phyloP scores from a whole-genome alignment of 2,888 invertebrate genomes.

The Neoaliturus tenellus region DNA sequence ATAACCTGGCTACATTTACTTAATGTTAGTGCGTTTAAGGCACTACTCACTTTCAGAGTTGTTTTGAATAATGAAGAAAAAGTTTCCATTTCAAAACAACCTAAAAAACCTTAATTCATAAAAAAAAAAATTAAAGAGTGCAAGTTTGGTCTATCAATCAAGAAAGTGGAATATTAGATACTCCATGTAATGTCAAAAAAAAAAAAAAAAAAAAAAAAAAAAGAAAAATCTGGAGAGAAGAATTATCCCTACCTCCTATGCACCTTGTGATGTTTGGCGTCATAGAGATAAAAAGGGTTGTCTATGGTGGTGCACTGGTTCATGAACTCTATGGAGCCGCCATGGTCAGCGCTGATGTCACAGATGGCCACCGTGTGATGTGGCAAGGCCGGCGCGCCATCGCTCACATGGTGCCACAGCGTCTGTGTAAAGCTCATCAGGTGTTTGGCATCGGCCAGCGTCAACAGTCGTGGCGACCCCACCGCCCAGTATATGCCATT shows the following conservation, averaged over 20 bases:
- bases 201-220: no score
- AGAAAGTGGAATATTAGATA: no score
- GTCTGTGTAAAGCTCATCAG: slow-evolving; percentile 91
- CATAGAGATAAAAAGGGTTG: slow-evolving; percentile 99
- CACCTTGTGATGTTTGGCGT: slow-evolving; percentile 98
- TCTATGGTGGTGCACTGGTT: slow-evolving; percentile 99
- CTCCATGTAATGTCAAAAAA: no score
- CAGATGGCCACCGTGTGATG: slow-evolving; percentile 96
- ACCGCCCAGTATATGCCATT: slow-evolving; percentile 99
- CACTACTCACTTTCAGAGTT: no score
- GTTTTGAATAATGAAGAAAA: no score
- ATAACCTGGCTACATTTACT: no score
- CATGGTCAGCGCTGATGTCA: slow-evolving; percentile 99
- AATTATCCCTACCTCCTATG: slow-evolving; percentile 94
- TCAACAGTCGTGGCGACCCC: slow-evolving; percentile 95
- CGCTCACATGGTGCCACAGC: slow-evolving; percentile 94
- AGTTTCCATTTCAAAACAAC: no score
- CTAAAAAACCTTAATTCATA: no score
- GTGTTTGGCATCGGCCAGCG: slow-evolving; percentile 98
- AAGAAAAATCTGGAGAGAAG: no score
- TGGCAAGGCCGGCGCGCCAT: slow-evolving; percentile 89
- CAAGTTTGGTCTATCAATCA: no score
- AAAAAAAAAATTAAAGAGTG: no score
- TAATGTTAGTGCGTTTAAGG: no score
- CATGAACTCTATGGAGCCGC: slow-evolving; percentile 99